Evolutionary conservation across 2,113 vertebrate genomes (phyloP).

Genomic region (Proterorhinus semilunaris): DNA sequence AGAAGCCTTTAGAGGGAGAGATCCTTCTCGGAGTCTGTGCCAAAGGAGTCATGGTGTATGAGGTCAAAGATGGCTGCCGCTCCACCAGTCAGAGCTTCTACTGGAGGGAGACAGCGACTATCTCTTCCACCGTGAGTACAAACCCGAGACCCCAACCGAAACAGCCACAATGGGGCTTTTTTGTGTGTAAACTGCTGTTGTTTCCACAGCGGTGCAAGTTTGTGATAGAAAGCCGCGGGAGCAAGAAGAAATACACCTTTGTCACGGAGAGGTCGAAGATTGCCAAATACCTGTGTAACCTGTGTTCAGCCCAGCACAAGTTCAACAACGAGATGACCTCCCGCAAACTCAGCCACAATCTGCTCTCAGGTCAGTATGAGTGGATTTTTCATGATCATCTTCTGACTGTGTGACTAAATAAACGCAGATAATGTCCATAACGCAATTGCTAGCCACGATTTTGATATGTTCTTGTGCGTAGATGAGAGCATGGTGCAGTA

Average conservation of each 20-base stretch:
- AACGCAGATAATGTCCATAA: background rate
- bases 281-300: constrained; percentile 84
- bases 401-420: too few relatives aligned
- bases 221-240: constrained; percentile 80
- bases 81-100: constrained; percentile 78
- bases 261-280: constrained; percentile 80
- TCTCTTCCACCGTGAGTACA: constrained; percentile 83
- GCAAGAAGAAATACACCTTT: constrained; percentile 84
- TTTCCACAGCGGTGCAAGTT: constrained; percentile 82
- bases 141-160: background rate
- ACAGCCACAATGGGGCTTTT: background rate
- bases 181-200: background rate
- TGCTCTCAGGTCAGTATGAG: constrained; percentile 72
- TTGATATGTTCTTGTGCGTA: constrained; percentile 15
- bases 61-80: constrained; percentile 79
- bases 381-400: too few relatives aligned
- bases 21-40: constrained; percentile 86
- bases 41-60: constrained; percentile 86
- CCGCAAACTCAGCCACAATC: constrained; percentile 69
- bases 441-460: too few relatives aligned
- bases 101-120: constrained; percentile 86
- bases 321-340: constrained; percentile 85
- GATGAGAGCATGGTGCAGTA: constrained; percentile 66
- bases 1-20: constrained; percentile 76
- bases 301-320: constrained; percentile 87